Base-by-base conservation (phyloP, 2,888 invertebrate genomes). In the Ennomos erosarius region DNA sequence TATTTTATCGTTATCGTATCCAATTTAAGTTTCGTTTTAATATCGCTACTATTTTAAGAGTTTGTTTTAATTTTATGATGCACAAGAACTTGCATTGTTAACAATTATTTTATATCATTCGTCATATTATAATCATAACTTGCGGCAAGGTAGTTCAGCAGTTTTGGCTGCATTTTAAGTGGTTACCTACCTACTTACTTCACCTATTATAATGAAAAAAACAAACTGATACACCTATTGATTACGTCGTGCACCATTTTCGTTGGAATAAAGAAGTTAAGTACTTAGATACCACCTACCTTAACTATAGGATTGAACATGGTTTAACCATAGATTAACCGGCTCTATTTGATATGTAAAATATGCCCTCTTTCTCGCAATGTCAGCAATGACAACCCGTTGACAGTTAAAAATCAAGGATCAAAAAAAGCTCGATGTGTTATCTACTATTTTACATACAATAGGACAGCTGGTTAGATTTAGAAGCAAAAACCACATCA, bases 321-420 rank as follows among this genome's bases (percentile, higher is more conserved):
- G 1, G 26, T 6, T 26, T 26, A 26, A 26, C 26, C 26, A 35
- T 35, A 45, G 34, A 2, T 35, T 45, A 45, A 12, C 11, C 33
- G 6, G 26, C 26, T 26, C 26, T 38, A 9, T 26, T 47, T 13
- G 13, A 37, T 42, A 13, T 26, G 39, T 49, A 1, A 38, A 42
- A 47, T 36, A 5, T 16, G 38, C 44, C 49, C 35, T 11, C 8
- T 39, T 51, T 34, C 33, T 45, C 11, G 40, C 33, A 54, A 47
- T 26, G 40, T 54, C 54, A 40, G 3, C 40, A 44, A 46, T 57
- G 57, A 57, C 51, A 51, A 13, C 34, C 10, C 9, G 42, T 43
- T 57, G 57, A 57, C 57, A 57, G 47, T 33, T 52, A 12, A 43
- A 47, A 57, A 42, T 51, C 51, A 37, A 47, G 40, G 47, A 57